These are phyloP conservation scores for Erebia ligea DNA, from an alignment of 2,888 invertebrate genomes.

Conservation along the genomic window DNA sequence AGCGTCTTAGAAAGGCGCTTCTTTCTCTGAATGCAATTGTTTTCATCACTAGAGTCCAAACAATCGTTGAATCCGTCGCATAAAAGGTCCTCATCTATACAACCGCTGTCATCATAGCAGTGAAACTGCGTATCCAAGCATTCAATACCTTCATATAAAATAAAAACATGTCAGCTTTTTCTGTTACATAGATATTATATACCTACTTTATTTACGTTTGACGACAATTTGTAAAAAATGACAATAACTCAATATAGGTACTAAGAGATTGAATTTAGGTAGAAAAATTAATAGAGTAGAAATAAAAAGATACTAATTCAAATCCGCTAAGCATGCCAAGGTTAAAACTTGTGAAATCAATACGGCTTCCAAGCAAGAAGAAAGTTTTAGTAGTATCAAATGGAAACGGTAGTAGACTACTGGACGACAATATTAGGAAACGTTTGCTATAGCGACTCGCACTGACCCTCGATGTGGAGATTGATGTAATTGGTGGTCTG, in stretches of 20 bases:
- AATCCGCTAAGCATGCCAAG: conserved; percentile 55
- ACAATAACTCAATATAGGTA: background rate
- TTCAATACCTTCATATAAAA: conserved; percentile 65
- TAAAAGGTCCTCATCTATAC: conserved; percentile 80
- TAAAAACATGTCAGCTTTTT: conserved; percentile 41
- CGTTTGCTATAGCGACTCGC: conserved; percentile 41
- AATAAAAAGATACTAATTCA: conserved; percentile 40
- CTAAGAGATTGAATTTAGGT: conserved; percentile 18
- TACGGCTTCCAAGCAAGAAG: conserved; percentile 26
- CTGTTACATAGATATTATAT: background rate
- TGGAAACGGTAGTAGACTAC: conserved; percentile 47
- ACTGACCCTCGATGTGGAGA: conserved; percentile 90
- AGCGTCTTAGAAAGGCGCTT: conserved; percentile 60
- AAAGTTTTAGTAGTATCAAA: conserved; percentile 27
- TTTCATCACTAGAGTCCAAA: conserved; percentile 85
- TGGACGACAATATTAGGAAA: conserved; percentile 35
- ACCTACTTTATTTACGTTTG: conserved; percentile 12
- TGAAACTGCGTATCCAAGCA: conserved; percentile 75
- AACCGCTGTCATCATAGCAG: conserved; percentile 83
- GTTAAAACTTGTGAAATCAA: conserved; percentile 43
- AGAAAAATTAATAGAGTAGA: conserved; percentile 42
- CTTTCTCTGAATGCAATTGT: conserved; percentile 78
- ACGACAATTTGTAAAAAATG: background rate
- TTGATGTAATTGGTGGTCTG: conserved; percentile 87
- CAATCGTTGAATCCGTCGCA: conserved; percentile 86